phyloP scores from a whole-genome alignment of 2,797 vertebrate species.

The Decapterus maruadsi region DNA sequence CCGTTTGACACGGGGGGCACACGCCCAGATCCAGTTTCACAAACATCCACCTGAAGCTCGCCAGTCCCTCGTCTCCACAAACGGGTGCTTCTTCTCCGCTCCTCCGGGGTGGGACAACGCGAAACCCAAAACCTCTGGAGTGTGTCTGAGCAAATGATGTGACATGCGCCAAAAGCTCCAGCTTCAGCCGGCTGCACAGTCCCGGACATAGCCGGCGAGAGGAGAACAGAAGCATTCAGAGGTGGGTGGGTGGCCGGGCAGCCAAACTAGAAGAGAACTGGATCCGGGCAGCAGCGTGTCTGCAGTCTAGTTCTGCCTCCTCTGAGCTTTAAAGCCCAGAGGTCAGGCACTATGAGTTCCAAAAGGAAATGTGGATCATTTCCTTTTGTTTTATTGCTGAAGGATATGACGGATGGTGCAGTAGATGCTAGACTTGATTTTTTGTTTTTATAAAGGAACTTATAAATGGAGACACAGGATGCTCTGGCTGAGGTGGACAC shows the following conservation, averaged over 20 bases:
- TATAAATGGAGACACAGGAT: slow-evolving; percentile 32
- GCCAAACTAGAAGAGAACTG: slow-evolving; percentile 32
- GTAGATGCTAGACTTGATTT: slow-evolving; percentile 56
- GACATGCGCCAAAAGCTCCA: slow-evolving; percentile 23
- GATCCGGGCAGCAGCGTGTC: slow-evolving; percentile 34
- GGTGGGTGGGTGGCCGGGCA: slow-evolving; percentile 13
- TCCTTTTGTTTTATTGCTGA: slow-evolving; percentile 64
- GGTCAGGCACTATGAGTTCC: slow-evolving; percentile 51
- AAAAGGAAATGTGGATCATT: slow-evolving; percentile 68
- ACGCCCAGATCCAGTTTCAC: slow-evolving; percentile 75
- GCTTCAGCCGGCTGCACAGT: slow-evolving; percentile 5
- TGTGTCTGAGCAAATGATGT: slow-evolving; percentile 71
- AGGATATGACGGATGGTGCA: slow-evolving; percentile 44
- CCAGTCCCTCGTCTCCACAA: slow-evolving; percentile 32
- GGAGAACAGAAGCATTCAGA: slow-evolving; percentile 35
- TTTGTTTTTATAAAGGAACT: slow-evolving; percentile 43
- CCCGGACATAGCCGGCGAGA: background rate
- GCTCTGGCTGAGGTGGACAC: background rate
- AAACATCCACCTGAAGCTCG: slow-evolving; percentile 56
- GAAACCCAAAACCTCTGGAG: slow-evolving; percentile 76
- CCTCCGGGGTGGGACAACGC: slow-evolving; percentile 51
- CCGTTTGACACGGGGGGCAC: slow-evolving; percentile 53
- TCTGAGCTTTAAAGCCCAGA: slow-evolving; percentile 43
- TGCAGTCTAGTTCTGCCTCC: slow-evolving; percentile 49
- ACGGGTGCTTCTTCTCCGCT: slow-evolving; percentile 74